Evolutionary conservation across 1,140 invertebrate genomes (phyloP).

Genomic region (Leptopilina boulardi): DNA sequence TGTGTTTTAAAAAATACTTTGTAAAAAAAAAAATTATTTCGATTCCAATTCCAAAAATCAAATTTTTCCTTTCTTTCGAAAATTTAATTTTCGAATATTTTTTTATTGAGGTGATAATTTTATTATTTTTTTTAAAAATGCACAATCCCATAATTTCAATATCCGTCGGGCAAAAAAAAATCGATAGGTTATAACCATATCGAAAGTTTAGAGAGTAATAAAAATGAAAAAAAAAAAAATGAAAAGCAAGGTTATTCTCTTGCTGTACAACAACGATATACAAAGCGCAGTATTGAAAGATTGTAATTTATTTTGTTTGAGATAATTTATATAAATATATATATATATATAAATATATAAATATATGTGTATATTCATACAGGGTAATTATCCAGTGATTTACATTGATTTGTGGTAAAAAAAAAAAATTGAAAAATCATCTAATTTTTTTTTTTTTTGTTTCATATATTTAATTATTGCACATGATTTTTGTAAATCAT

Average conservation of each 20-base stretch:
- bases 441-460: background rate
- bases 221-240: too few species aligned
- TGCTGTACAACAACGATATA: slow-evolving; percentile 60
- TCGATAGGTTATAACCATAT: slow-evolving; percentile 40
- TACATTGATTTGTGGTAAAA: background rate
- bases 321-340: slow-evolving; percentile 55
- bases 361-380: slow-evolving; percentile 9
- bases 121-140: background rate
- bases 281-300: slow-evolving; percentile 72
- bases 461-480: slow-evolving; percentile 34
- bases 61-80: background rate
- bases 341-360: slow-evolving; percentile 32
- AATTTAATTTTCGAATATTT: background rate
- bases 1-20: background rate
- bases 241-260: slow-evolving; percentile 51
- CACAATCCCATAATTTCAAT: slow-evolving; percentile 8
- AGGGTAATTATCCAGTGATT: background rate
- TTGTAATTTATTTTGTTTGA: slow-evolving; percentile 73
- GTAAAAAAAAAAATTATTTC: background rate
- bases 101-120: background rate
- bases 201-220: slow-evolving; percentile 36
- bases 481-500: background rate
- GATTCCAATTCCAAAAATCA: background rate
- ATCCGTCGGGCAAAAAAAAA: slow-evolving; percentile 7
- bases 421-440: background rate